Conservation (phyloP, 2,888 invertebrate genomes). For the Acleris cristana region DNA sequence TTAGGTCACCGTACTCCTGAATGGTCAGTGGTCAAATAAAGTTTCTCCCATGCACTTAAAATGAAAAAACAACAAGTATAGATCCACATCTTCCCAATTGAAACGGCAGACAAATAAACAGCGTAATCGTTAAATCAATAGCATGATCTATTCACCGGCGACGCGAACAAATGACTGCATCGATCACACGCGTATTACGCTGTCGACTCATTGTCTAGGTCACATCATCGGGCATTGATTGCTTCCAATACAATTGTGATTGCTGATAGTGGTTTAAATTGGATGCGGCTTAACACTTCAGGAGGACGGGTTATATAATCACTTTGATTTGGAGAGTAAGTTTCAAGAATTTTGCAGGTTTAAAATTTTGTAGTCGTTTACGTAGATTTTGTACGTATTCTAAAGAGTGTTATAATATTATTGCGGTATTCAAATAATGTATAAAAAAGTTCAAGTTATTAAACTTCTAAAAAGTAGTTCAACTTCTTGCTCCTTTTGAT, state of each 20-base stretch:
- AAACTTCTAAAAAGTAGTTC: too few species aligned
- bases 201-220: constrained; percentile 18
- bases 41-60: too few species aligned
- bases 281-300: constrained; percentile 2
- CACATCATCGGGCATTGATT: constrained; percentile 5
- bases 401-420: too few species aligned
- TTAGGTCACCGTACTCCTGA: too few species aligned
- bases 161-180: constrained; percentile 17
- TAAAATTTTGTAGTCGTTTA: too few species aligned
- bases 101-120: constrained; percentile 3
- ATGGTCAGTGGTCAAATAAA: too few species aligned
- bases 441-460: too few species aligned
- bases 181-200: constrained; percentile 13
- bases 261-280: constrained; percentile 6
- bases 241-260: constrained; percentile 6
- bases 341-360: too few species aligned
- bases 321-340: neutral
- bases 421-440: too few species aligned
- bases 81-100: constrained; percentile 2
- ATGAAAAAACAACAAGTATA: neutral
- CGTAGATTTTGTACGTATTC: too few species aligned
- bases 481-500: too few species aligned
- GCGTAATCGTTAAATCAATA: neutral
- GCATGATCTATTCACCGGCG: constrained; percentile 1
- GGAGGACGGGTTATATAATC: neutral